Percentiles rank a stretch among this genome's conserved stretches.
phyloP scores from a whole-genome alignment of 2,888 invertebrate genomes.

The Dexiosoma caninum region DNA sequence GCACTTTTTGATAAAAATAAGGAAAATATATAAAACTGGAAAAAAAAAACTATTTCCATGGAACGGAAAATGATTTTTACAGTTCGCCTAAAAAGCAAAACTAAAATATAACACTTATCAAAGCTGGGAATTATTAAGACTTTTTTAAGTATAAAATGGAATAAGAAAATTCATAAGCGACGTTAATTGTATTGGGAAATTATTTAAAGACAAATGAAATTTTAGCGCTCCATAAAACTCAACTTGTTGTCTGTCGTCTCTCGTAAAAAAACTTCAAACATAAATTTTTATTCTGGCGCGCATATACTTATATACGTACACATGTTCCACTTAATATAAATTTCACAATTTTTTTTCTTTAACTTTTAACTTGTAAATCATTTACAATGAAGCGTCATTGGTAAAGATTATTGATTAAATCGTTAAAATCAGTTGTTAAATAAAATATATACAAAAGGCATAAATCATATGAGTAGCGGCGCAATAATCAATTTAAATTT shows the following conservation, averaged over 20 bases:
- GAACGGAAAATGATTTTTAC: too few relatives aligned
- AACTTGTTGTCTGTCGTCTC: not conserved
- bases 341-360: not conserved
- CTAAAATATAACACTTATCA: too few relatives aligned
- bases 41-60: too few relatives aligned
- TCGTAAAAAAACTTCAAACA: not conserved
- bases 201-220: not conserved
- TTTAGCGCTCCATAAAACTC: not conserved
- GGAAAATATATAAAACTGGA: too few relatives aligned
- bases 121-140: too few relatives aligned
- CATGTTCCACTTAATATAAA: constrained; percentile 3
- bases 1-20: too few relatives aligned
- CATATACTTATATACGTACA: too few relatives aligned
- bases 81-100: too few relatives aligned
- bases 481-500: constrained; percentile 58
- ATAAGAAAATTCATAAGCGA: too few relatives aligned
- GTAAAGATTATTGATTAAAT: constrained; percentile 38
- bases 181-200: too few relatives aligned
- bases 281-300: constrained; percentile 14
- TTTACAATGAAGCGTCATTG: not conserved
- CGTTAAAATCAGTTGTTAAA: constrained; percentile 37
- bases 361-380: constrained; percentile 15
- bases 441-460: constrained; percentile 35
- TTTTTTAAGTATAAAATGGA: too few relatives aligned
- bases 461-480: constrained; percentile 52